Evolutionary conservation across 2,113 vertebrate genomes (phyloP), one percentile per base, ranked within the genome.

Genomic region (Galeopterus variegatus): DNA sequence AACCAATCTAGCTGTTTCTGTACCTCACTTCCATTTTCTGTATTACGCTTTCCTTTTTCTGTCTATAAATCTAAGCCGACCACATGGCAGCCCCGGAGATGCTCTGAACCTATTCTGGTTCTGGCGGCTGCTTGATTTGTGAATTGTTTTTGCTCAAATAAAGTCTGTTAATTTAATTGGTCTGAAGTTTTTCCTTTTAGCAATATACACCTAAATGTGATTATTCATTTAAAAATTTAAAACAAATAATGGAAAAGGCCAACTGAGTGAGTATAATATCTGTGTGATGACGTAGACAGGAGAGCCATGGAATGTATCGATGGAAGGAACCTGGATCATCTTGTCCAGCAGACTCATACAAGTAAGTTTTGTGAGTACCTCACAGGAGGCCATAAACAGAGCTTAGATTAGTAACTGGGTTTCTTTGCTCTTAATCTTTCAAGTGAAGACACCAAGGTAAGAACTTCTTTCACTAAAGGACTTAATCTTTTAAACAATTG

Each of bases 301-400:
- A 36, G n/a, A 8, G 72, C 28, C 50, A 26, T 8, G 33, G n/a
- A n/a, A 58, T 0, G 11, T 4, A 3, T 0, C 15, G n/a, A 15
- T 2, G 36, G 89, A 65, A 62, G 60, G 65, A 17, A 3, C 31
- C 12, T 1, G 54, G 45, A 9, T 6, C 15, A 10, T 6, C 14
- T 11, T 18, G 2, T 7, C 69, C 13, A 4, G 28, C 26, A 82
- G 5, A 52, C 54, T 7, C 28, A 3, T 41, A 3, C 0, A 6
- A 9, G 41, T 3, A 24, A 0, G 36, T 11, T 6, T 7, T 6
- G 23, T 5, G 1, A 36, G 17, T 26, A 19, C 4, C 6, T 0
- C 45, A 11, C 8, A 26, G 36, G 8, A 60, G 17, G 52, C 36
- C 31, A 18, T 3, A 1, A 31, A 5, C 54, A 17, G 15, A 41